Percentiles rank a stretch among this genome's conserved stretches.
Conservation (phyloP, 2,113 vertebrate genomes). For the Ammospiza caudacuta region DNA sequence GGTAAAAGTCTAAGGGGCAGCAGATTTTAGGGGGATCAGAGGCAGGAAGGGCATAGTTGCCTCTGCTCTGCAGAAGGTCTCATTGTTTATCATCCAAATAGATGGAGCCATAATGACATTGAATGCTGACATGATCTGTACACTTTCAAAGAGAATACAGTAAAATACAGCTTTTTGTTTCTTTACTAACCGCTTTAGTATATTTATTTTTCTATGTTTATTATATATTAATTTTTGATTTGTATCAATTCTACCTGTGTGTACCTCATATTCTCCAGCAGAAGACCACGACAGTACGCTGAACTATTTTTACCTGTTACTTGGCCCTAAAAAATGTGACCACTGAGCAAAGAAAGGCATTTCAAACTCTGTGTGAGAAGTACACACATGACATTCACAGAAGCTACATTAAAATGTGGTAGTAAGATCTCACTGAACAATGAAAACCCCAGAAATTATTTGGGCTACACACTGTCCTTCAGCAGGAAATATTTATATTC, state of each 20-base stretch:
- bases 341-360: neutral
- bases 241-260: neutral
- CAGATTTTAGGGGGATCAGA: neutral
- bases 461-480: neutral
- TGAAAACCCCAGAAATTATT: neutral
- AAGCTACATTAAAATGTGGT: neutral
- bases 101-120: neutral
- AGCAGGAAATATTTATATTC: neutral
- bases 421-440: neutral
- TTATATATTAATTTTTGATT: neutral
- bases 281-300: accelerated
- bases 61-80: neutral
- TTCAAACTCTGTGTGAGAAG: neutral
- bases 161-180: neutral
- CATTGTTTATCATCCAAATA: neutral
- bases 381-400: neutral
- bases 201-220: neutral
- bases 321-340: neutral
- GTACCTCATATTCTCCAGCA: neutral
- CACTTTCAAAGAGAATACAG: neutral
- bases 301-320: neutral
- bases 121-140: neutral
- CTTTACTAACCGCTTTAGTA: neutral
- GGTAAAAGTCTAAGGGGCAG: neutral
- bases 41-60: neutral